A percentile compares a stretch with the other conserved stretches of the same genome.
These are phyloP conservation scores for Catostylus mosaicus DNA, from an alignment of 30 jellyfish, hydroid and myxozoan species.

Conservation along the genomic window DNA sequence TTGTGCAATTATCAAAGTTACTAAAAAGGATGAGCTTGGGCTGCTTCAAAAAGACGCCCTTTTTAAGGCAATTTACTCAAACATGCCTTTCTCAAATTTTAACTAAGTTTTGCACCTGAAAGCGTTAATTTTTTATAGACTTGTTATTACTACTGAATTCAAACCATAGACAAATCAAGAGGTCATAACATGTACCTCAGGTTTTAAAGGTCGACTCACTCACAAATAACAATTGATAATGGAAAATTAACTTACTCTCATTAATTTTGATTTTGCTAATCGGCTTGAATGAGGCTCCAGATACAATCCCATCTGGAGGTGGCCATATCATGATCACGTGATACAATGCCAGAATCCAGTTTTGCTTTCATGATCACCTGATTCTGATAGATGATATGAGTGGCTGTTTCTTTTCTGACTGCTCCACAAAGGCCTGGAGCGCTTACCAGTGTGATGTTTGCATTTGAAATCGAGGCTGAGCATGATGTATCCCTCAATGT, in stretches of 20 bases:
- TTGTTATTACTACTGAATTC: no score
- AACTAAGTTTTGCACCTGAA: no score
- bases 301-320: background rate
- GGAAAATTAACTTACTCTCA: conserved; percentile 13
- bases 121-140: no score
- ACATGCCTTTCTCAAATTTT: no score
- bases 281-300: conserved; percentile 26
- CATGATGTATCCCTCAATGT: conserved; percentile 42
- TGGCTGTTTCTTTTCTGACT: background rate
- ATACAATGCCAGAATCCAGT: background rate
- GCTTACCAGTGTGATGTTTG: conserved; percentile 20
- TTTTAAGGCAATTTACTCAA: no score
- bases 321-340: conserved; percentile 34
- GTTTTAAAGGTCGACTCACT: no score
- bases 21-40: no score
- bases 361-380: conserved; percentile 37
- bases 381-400: conserved; percentile 21
- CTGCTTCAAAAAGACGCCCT: no score
- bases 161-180: no score
- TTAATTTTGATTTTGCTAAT: conserved; percentile 11
- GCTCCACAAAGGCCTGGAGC: conserved; percentile 30
- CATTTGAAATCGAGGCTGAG: background rate
- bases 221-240: no score
- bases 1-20: no score
- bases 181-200: no score